phyloP scores from a whole-genome alignment of 1,140 invertebrate species.

The Drosophila grimshawi region DNA sequence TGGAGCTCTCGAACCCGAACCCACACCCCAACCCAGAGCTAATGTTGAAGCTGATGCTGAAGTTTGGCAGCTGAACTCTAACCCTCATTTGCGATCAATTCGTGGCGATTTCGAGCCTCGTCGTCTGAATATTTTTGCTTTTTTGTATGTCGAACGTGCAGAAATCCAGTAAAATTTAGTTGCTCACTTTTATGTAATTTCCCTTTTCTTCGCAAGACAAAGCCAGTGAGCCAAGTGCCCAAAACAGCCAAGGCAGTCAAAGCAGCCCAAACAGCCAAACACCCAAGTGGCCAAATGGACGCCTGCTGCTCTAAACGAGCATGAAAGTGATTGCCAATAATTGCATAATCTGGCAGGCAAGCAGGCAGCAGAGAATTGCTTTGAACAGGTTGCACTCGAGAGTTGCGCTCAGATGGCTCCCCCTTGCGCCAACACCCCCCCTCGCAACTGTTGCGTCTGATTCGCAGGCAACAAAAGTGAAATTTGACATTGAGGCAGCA shows the following conservation, averaged over 20 bases:
- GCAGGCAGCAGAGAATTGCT: conserved; percentile 55
- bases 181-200: conserved; percentile 83
- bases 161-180: conserved; percentile 78
- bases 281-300: conserved; percentile 36
- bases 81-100: conserved; percentile 83
- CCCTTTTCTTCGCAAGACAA: conserved; percentile 71
- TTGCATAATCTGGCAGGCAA: conserved; percentile 70
- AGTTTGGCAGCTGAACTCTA: conserved; percentile 62
- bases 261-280: neutral
- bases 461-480: conserved; percentile 63
- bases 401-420: neutral
- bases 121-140: conserved; percentile 71
- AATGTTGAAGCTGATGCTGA: conserved; percentile 11
- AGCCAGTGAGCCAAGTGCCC: conserved; percentile 25
- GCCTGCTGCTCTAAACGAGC: conserved; percentile 77
- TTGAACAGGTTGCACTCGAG: conserved; percentile 66
- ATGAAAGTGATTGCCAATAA: conserved; percentile 81
- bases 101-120: conserved; percentile 72
- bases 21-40: conserved; percentile 2
- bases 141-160: conserved; percentile 76
- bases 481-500: conserved; percentile 74
- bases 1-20: conserved; percentile 2
- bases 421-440: neutral
- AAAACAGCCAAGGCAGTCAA: neutral
- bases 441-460: conserved; percentile 19